Conservation (phyloP, 2,797 vertebrate genomes). For the Poeciliopsis infans region DNA sequence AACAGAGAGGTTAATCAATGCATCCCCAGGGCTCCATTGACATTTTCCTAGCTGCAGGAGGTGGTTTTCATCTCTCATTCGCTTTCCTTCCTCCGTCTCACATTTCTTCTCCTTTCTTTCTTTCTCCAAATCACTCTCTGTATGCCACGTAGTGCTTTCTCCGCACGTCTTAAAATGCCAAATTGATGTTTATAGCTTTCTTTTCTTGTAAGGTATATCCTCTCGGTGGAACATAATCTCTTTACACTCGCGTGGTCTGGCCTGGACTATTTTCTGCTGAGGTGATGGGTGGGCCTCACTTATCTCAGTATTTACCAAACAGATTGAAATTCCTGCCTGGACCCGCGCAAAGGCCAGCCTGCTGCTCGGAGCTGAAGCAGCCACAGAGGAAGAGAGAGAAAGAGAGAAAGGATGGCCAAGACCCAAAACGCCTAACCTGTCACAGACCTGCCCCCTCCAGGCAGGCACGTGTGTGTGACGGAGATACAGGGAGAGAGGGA, state of each 20-base stretch:
- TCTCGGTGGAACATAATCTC: constrained; percentile 52
- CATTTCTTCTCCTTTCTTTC: constrained; percentile 39
- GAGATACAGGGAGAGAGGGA: constrained; percentile 39
- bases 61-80: constrained; percentile 60
- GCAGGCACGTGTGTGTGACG: constrained; percentile 62
- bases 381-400: constrained; percentile 26
- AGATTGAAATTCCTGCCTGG: constrained; percentile 83
- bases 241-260: constrained; percentile 54
- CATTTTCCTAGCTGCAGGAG: constrained; percentile 75
- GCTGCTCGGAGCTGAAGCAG: constrained; percentile 64
- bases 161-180: constrained; percentile 50
- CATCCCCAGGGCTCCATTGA: constrained; percentile 73
- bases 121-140: constrained; percentile 51
- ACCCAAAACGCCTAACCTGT: constrained; percentile 79
- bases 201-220: constrained; percentile 44
- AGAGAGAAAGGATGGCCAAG: constrained; percentile 67
- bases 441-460: constrained; percentile 74
- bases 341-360: constrained; percentile 71
- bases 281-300: constrained; percentile 66
- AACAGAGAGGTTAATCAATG: constrained; percentile 79
- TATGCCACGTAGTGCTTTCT: constrained; percentile 36
- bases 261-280: constrained; percentile 71
- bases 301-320: constrained; percentile 80
- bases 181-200: constrained; percentile 43
- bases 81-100: constrained; percentile 44